Conservation (phyloP, 2,888 invertebrate genomes). For the Apodemia hepburni region DNA sequence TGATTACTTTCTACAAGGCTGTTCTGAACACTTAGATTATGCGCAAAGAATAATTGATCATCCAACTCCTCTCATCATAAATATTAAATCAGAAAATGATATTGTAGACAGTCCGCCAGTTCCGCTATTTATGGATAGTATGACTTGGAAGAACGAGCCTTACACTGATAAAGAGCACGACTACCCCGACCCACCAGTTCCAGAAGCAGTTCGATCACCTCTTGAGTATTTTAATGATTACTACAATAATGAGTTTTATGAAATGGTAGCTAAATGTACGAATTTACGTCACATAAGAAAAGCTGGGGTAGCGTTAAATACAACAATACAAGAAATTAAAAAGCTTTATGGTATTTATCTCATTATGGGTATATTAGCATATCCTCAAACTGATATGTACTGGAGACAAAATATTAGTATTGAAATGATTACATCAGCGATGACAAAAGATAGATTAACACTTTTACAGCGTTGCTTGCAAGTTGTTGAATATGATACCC, state of each 20-base stretch:
- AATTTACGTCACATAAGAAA: conserved; percentile 5
- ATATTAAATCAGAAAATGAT: too few relatives aligned
- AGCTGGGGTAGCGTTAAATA: conserved; percentile 12
- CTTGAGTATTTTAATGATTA: conserved; percentile 17
- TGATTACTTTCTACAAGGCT: too few relatives aligned
- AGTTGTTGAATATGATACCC: neutral
- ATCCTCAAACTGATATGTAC: conserved; percentile 11
- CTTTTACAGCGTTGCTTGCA: neutral
- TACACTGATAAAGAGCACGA: conserved; percentile 30
- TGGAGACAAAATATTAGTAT: conserved; percentile 17
- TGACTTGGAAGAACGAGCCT: conserved; percentile 25
- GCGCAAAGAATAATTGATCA: too few relatives aligned
- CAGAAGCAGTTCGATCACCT: neutral
- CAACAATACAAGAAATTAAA: conserved; percentile 14
- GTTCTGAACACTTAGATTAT: too few relatives aligned
- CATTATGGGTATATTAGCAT: conserved; percentile 13
- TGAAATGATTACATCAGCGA: conserved; percentile 10
- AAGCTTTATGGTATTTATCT: conserved; percentile 8
- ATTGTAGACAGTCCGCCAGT: too few relatives aligned
- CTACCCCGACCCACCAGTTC: conserved; percentile 7
- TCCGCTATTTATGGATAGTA: too few relatives aligned
- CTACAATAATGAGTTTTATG: conserved; percentile 15
- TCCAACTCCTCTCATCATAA: too few relatives aligned
- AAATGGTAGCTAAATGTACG: conserved; percentile 7
- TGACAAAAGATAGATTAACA: conserved; percentile 15